A percentile compares a stretch with the other conserved stretches of the same genome.
Conservation (phyloP, 2,113 vertebrate species). For the Spermophilus dauricus region DNA sequence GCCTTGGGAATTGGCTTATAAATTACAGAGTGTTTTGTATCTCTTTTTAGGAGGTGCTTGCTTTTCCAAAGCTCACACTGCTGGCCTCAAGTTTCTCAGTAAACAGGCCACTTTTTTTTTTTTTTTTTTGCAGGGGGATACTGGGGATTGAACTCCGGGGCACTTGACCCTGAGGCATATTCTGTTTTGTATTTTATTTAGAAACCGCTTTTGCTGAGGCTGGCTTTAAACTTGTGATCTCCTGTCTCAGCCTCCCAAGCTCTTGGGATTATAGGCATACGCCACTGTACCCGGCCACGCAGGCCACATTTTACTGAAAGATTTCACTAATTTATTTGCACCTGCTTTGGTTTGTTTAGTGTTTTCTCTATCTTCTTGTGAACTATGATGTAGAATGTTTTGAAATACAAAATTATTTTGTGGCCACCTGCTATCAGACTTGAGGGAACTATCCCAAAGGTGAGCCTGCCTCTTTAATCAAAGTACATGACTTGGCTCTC, state of each 20-base stretch:
- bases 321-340: not conserved
- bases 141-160: too few species aligned
- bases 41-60: not conserved
- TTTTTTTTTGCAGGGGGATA: too few species aligned
- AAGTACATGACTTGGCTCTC: not conserved
- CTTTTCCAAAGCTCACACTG: not conserved
- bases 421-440: not conserved
- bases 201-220: too few species aligned
- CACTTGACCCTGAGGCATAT: too few species aligned
- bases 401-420: not conserved
- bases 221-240: too few species aligned
- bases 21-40: not conserved
- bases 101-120: not conserved
- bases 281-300: too few species aligned
- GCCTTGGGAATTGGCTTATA: not conserved
- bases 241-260: too few species aligned
- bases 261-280: too few species aligned
- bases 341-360: slow-evolving; percentile 1
- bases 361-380: not conserved
- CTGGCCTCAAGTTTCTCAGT: not conserved
- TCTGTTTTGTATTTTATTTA: too few species aligned
- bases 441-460: not conserved
- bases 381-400: not conserved
- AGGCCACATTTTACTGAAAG: not conserved
- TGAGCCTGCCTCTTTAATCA: not conserved